Evolutionary conservation across 23 tunicate species (phyloP), one percentile per base, ranked within the genome.

Genomic region (Styela plicata): DNA sequence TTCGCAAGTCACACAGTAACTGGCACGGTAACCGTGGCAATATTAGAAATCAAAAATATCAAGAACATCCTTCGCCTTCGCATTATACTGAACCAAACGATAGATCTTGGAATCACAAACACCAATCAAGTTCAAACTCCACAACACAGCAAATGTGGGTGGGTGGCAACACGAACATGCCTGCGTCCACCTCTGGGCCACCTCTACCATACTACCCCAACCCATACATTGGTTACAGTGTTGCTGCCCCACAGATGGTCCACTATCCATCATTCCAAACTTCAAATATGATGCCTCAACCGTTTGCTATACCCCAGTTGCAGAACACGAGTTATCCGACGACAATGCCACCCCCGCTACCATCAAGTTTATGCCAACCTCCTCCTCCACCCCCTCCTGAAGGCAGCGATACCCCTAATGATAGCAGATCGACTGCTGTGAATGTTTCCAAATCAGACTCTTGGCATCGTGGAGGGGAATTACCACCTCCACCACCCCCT

Each of bases 401-500:
- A 67, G 24, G 22, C 16, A 22, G 13, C 19, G 31, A 27, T 25
- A 25, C 71, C 71, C 22, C 71, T 27, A 67, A 44, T 5, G 57
- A 44, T 13, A 44, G 13, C 57, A 44, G 7, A 44, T 44, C 13
- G 23, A 18, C 31, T 67, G 31, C 0, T 19, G 19, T 24, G 16
- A 67, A 29, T 18, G 2, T 22, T 16, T 67, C 24, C 13, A 27
- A 67, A 67, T 18, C 31, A 18, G 71, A 67, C 31, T 67, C 71
- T 67, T 18, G 31, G n/a, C 22, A 62, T n/a, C n/a, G n/a, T 5
- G 57, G 57, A 44, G 57, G 57, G 30, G 71, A 67, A 67, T 67
- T 67, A 24, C 71, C 71, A 18, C 71, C 71, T 67, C 71, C 71
- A 0, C 71, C 71, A 22, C 71, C 71, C 22, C 71, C 71, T 17